A percentile compares a stretch with the other conserved stretches of the same genome.
phyloP scores from a whole-genome alignment of 1,140 invertebrate genomes.

The Hestina assimilis region DNA sequence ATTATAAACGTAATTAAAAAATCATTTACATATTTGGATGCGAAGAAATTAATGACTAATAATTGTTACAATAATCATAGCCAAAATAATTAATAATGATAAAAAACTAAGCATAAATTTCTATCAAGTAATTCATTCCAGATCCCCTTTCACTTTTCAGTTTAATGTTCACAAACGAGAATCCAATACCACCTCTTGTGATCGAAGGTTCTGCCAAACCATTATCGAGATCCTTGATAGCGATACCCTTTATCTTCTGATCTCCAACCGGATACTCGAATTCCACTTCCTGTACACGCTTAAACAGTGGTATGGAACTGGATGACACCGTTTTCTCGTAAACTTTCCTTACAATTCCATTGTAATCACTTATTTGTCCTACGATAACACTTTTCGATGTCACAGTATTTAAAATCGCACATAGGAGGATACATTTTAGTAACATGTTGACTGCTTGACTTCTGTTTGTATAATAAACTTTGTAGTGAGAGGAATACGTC shows the following conservation, averaged over 20 bases:
- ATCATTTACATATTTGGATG: too few relatives aligned
- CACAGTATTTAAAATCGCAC: slow-evolving; percentile 9
- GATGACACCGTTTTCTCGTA: slow-evolving; percentile 47
- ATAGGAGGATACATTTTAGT: slow-evolving; percentile 20
- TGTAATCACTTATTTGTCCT: slow-evolving; percentile 51
- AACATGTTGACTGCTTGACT: slow-evolving; percentile 26
- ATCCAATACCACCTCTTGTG: slow-evolving; percentile 64
- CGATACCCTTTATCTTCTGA: slow-evolving; percentile 67
- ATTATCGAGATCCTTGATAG: slow-evolving; percentile 43
- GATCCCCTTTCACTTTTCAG: slow-evolving; percentile 66
- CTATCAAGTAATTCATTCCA: slow-evolving; percentile 54
- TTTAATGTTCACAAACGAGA: slow-evolving; percentile 58
- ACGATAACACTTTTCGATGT: slow-evolving; percentile 49
- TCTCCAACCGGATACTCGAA: slow-evolving; percentile 60
- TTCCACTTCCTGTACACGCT: slow-evolving; percentile 49
- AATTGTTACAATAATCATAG: too few relatives aligned
- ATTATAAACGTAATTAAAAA: too few relatives aligned
- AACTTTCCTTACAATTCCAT: slow-evolving; percentile 46
- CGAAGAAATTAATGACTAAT: too few relatives aligned
- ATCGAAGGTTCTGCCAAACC: slow-evolving; percentile 48
- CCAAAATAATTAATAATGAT: not conserved
- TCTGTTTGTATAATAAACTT: too few relatives aligned
- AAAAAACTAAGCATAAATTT: slow-evolving; percentile 36
- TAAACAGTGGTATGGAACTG: slow-evolving; percentile 40
- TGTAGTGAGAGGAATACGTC: too few relatives aligned